A percentile compares a stretch with the other conserved stretches of the same genome.
Evolutionary conservation across 2,113 vertebrate species (phyloP).

Genomic region (Leptobrachium ailaonicum): DNA sequence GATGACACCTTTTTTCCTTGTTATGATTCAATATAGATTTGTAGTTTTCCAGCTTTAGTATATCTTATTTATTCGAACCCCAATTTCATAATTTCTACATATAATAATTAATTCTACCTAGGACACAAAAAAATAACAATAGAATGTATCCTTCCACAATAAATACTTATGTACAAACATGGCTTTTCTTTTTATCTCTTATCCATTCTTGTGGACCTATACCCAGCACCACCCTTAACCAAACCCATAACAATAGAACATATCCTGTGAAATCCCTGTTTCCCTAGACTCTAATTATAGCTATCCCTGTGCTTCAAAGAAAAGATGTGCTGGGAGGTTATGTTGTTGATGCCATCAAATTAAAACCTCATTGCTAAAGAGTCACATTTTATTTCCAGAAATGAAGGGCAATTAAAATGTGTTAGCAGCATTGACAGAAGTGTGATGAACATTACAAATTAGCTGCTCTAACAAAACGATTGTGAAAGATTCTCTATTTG

Average conservation of each 20-base stretch:
- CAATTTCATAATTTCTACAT: too few species aligned
- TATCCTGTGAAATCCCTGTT: neutral
- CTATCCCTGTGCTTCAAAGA: neutral
- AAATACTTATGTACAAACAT: neutral
- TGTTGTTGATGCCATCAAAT: neutral
- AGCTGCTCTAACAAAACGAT: neutral
- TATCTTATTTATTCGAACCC: too few species aligned
- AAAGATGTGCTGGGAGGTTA: neutral
- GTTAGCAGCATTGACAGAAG: slow-evolving; percentile 1
- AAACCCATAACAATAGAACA: neutral
- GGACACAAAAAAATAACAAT: too few species aligned
- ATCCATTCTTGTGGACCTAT: neutral
- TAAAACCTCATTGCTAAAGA: slow-evolving; percentile 1
- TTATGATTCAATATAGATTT: too few species aligned
- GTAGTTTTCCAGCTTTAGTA: too few species aligned
- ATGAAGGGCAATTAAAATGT: slow-evolving; percentile 5
- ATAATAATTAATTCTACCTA: too few species aligned
- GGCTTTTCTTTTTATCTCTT: neutral
- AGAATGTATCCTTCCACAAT: too few species aligned
- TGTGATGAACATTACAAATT: neutral
- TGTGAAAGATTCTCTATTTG: neutral
- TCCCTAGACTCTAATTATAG: neutral
- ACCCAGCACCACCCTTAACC: too few species aligned
- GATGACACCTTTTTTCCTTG: too few species aligned
- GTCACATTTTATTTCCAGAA: neutral